Evolutionary conservation across 2,113 vertebrate genomes (phyloP), one percentile per base, ranked within the genome.

Genomic region (Perccottus glenii): DNA sequence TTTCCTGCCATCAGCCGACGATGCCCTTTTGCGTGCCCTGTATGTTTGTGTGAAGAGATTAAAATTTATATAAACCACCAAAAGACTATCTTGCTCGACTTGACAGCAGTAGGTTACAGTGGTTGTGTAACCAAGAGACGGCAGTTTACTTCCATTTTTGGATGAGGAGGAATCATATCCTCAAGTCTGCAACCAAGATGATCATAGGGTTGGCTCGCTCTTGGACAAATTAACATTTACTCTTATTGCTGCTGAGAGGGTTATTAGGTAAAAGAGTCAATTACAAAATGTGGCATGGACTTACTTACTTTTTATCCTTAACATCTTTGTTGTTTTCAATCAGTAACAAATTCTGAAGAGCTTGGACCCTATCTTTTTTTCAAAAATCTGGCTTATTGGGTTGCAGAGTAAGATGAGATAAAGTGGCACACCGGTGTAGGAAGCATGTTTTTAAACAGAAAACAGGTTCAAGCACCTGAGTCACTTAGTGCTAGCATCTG

Each of bases 251-350:
- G n/a, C 50, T 43, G 43, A 64, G 64, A 70, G 60, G 47, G 33
- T 43, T 27, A 50, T 60, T 57, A 67, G 80, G 64, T 77, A 56
- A 83, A 85, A 79, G 45, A 81, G 64, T 74, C 77, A 70, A 63
- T 70, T 74, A 71, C 19, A 27, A 27, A 27, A 27, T 27, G 19
- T 27, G 19, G 19, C 19, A 27, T 27, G 19, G 19, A 27, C 19
- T 3, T 27, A 27, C 19, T 27, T 27, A 27, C 19, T 2, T 27
- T 27, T 27, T 27, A 1, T 27, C 19, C 19, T 27, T 27, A 27
- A 27, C 19, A 27, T 27, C 19, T 27, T 27, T 27, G 19, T 27
- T 27, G 19, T 27, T 27, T 27, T 27, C 19, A 27, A 27, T 27
- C 19, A 27, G 19, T 27, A 27, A 27, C 19, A 27, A 27, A 27